phyloP scores from a whole-genome alignment of 37 sponge, comb jelly and placozoan species.

The Ianthella basta region DNA sequence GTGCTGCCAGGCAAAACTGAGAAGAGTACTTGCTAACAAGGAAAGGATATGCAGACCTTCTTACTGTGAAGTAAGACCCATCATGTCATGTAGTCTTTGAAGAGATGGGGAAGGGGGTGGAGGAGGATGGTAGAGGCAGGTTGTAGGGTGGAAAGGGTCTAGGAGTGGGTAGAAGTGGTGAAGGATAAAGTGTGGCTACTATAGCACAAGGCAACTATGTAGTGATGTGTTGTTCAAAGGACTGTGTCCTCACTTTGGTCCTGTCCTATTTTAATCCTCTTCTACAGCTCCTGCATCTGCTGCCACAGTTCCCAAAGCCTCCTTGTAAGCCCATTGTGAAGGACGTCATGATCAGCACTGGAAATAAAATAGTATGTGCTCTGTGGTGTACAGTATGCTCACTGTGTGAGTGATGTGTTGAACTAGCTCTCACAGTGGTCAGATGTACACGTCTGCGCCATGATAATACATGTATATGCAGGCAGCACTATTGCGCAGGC shows the following conservation, averaged over 20 bases:
- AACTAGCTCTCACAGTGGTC: no score
- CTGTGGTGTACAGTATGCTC: no score
- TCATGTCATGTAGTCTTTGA: no score
- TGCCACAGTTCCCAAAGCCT: slow-evolving; percentile 12
- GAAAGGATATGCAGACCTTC: not conserved
- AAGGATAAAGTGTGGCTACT: not conserved
- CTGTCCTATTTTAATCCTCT: not conserved
- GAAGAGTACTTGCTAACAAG: not conserved
- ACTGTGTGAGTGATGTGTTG: no score
- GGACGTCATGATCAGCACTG: not conserved
- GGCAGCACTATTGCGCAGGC: no score
- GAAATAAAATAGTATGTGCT: not conserved
- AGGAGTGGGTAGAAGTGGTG: not conserved
- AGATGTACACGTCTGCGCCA: no score
- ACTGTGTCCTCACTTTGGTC: no score
- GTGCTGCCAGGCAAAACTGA: not conserved
- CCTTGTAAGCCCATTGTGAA: not conserved
- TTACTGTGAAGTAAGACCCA: not conserved
- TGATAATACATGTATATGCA: no score
- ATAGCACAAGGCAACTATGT: not conserved
- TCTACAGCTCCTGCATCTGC: not conserved
- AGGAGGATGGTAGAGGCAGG: no score
- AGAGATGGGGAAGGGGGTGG: no score
- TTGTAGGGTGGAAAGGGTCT: not conserved
- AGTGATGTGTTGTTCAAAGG: not conserved